Evolutionary conservation across 2,113 vertebrate species (phyloP).

Genomic region (Sylvietta virens): DNA sequence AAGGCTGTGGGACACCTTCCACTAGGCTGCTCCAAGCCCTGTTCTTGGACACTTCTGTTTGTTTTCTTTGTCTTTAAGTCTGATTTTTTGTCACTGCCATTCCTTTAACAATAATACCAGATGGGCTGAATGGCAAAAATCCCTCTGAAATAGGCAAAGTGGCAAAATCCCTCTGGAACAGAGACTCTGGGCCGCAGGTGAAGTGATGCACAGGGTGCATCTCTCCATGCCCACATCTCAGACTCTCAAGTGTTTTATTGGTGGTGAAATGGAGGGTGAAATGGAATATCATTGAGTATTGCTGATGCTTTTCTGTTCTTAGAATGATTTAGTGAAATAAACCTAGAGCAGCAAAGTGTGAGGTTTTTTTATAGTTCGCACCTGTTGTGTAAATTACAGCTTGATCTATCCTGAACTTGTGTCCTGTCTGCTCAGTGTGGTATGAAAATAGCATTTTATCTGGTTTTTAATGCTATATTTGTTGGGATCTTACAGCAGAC

Average conservation of each 20-base stretch:
- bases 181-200: too few species aligned
- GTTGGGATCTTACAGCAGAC: background rate
- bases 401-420: background rate
- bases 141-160: background rate
- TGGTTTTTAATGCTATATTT: background rate
- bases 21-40: background rate
- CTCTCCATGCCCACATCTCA: background rate
- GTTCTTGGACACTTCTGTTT: accelerated
- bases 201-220: accelerated
- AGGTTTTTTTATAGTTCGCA: background rate
- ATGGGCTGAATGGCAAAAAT: background rate
- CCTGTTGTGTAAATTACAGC: background rate
- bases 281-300: background rate
- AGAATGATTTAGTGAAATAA: background rate
- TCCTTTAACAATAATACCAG: background rate
- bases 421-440: background rate
- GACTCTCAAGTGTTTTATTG: background rate
- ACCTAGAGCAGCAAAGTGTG: background rate
- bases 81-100: background rate
- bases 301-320: background rate
- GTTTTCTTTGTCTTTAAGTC: background rate
- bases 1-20: accelerated
- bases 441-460: background rate
- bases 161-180: accelerated
- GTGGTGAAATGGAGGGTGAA: background rate